phyloP scores from a whole-genome alignment of 2,888 invertebrate genomes.

The Nomada ferruginata region DNA sequence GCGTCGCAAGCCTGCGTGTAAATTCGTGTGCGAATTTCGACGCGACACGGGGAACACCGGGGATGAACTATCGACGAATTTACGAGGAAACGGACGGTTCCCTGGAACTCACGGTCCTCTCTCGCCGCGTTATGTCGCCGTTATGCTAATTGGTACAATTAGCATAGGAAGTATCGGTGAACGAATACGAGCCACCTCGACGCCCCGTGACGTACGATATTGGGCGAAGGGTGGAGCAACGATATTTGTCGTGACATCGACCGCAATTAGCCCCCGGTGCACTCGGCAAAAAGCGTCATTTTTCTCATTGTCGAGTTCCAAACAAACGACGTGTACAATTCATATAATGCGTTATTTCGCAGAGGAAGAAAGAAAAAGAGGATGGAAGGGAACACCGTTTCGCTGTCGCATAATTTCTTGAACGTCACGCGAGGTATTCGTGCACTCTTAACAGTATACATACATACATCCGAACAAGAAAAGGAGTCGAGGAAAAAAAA shows the following conservation, averaged over 20 bases:
- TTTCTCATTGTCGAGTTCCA: conserved; percentile 44
- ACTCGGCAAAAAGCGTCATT: conserved; percentile 43
- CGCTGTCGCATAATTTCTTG: conserved; percentile 45
- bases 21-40: conserved; percentile 60
- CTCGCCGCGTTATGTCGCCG: conserved; percentile 71
- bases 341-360: not conserved
- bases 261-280: conserved; percentile 74
- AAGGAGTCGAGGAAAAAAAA: not conserved
- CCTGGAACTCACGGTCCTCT: conserved; percentile 58
- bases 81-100: conserved; percentile 81
- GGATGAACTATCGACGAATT: conserved; percentile 81
- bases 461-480: not conserved
- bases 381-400: conserved; percentile 6
- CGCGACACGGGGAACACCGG: conserved; percentile 39
- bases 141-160: conserved; percentile 83
- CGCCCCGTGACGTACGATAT: conserved; percentile 64
- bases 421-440: conserved; percentile 4
- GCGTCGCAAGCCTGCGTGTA: conserved; percentile 48
- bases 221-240: conserved; percentile 69
- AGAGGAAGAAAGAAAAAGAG: not conserved
- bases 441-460: conserved; percentile 16
- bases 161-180: conserved; percentile 82
- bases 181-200: conserved; percentile 57
- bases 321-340: conserved; percentile 41
- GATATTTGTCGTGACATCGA: conserved; percentile 79